Percentiles rank a stretch among this genome's conserved stretches.
Conservation (phyloP, 2,888 invertebrate species). For the Lepas anatifera region DNA sequence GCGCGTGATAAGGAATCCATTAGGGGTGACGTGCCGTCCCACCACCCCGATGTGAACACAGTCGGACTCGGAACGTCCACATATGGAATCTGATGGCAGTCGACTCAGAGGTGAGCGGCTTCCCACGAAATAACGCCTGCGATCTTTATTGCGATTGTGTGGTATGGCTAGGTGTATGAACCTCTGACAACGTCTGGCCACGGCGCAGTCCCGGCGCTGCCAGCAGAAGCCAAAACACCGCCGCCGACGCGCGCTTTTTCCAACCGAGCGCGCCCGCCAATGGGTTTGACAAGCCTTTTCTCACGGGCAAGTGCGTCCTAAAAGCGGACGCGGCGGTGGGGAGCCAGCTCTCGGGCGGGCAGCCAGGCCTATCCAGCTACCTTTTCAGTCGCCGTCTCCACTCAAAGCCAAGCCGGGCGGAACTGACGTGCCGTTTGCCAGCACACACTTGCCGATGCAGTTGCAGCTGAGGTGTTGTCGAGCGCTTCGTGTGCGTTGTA, state of each 20-base stretch:
- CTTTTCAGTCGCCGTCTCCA: background rate
- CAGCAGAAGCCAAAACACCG: background rate
- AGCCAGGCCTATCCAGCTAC: background rate
- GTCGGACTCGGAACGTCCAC: background rate
- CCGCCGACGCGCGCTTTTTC: background rate
- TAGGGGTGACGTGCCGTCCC: background rate
- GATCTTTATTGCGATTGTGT: no score
- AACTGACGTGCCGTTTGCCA: conserved; percentile 5
- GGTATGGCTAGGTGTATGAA: no score
- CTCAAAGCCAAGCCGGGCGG: conserved; percentile 7
- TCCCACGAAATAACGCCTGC: no score
- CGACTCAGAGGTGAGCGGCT: background rate
- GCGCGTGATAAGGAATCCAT: background rate
- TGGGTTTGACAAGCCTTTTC: conserved; percentile 8
- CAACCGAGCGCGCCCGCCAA: background rate
- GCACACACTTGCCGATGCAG: background rate
- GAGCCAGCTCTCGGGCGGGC: background rate
- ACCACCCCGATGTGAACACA: background rate
- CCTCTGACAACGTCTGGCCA: no score
- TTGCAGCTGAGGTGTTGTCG: background rate
- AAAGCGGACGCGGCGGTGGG: background rate
- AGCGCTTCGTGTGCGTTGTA: no score
- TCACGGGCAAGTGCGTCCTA: conserved; percentile 8
- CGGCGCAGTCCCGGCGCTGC: no score
- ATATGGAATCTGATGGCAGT: background rate